Base-by-base conservation (phyloP, 2,797 vertebrate genomes). In the Phoxinus dragarum region DNA sequence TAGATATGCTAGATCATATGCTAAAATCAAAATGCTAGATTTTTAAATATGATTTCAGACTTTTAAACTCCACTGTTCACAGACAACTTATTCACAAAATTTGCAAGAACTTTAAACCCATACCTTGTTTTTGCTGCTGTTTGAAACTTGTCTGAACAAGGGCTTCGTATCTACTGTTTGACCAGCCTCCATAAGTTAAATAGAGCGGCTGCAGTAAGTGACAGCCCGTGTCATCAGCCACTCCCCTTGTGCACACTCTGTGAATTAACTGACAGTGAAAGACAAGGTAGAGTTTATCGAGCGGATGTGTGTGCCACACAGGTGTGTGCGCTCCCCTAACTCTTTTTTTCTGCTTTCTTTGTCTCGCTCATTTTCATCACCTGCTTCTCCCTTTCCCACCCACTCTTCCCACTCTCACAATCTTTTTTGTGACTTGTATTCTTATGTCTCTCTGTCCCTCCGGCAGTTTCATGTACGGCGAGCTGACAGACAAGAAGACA, bases 391-490 rank as follows among this genome's bases (percentile, higher is more conserved):
- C 90, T 89, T 91, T 92, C 91, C 92, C 91, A 91, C 93, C 92
- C 91, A 92, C 89, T 92, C 92, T 91, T 90, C 88, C 90, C 92
- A 91, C 89, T 91, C 89, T 87, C 84, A 84, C 36, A 42, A 56
- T 72, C 56, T 77, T 73, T 75, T 69, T 36, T 36, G 27, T 49
- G 31, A 64, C 52, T 56, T 72, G 68, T n/a, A 42, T 42, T 16
- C 42, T 27, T 31, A 74, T 34, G 40, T 80, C 34, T 71, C 54
- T 47, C 49, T 81, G 67, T 27, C 71, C 52, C 17, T 52, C 76
- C 21, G 84, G 54, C 90, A 99, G 98, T 95, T 99, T 99, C 91
- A 99, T 99, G 98, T 99, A 99, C 81, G 98, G 98, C 84, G 98
- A 99, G 89, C 91, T 99, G 93, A 99, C 98, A 31, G 98, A 99